phyloP scores from a whole-genome alignment of 2,888 invertebrate species.

The Dorcus parallelipipedus region DNA sequence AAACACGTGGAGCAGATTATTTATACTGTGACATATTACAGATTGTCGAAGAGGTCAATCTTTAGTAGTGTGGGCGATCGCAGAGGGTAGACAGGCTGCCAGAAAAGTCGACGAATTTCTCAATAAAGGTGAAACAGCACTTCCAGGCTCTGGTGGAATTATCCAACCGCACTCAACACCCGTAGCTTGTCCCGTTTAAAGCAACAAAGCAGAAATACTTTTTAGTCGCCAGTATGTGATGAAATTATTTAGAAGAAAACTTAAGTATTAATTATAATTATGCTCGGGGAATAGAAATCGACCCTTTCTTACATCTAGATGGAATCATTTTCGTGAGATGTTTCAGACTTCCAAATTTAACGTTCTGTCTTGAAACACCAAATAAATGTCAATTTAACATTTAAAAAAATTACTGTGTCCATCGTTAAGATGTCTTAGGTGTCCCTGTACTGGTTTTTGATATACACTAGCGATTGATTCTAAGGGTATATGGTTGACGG shows the following conservation, averaged over 20 bases:
- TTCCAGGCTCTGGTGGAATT: conserved; percentile 93
- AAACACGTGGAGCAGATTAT: too few species aligned
- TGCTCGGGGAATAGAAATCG: background rate
- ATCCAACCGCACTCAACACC: conserved; percentile 49
- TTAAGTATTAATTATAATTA: conserved; percentile 1
- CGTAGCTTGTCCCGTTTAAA: conserved; percentile 40
- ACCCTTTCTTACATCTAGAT: too few species aligned
- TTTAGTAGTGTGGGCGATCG: conserved; percentile 97
- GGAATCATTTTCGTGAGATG: background rate
- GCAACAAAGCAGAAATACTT: background rate
- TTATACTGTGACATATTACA: conserved; percentile 42
- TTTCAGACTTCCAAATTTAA: background rate
- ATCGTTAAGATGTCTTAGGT: too few species aligned
- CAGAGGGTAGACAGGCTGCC: conserved; percentile 97
- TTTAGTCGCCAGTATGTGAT: background rate
- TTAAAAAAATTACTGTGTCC: too few species aligned
- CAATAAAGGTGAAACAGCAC: conserved; percentile 67
- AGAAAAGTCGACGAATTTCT: conserved; percentile 87
- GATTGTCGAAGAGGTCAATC: conserved; percentile 99
- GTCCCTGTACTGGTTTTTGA: too few species aligned
- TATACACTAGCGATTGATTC: too few species aligned
- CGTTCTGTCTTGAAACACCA: too few species aligned
- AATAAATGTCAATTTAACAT: too few species aligned
- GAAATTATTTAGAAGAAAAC: background rate
- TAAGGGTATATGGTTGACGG: background rate